These are phyloP conservation scores for Phymatocera aterrima DNA, from an alignment of 2,888 invertebrate species.

Conservation along the genomic window DNA sequence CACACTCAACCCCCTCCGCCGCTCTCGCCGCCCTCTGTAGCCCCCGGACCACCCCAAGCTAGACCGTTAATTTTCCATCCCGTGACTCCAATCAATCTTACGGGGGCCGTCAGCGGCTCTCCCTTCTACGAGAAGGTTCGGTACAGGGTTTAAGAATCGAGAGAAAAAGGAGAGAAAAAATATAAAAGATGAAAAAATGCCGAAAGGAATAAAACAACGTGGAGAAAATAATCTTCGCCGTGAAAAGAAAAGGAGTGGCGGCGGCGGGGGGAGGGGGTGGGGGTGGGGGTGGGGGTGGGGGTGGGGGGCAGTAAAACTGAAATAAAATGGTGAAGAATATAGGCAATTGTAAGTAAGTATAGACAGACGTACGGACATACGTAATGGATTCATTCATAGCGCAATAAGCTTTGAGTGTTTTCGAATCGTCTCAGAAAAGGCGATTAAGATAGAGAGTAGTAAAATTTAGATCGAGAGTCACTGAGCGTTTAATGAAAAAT, in stretches of 20 bases:
- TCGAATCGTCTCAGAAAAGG: not conserved
- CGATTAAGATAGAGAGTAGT: not conserved
- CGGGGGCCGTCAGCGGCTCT: slow-evolving; percentile 67
- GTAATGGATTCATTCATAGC: too few species aligned
- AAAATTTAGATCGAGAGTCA: not conserved
- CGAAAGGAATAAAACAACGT: not conserved
- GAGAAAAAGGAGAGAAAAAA: not conserved
- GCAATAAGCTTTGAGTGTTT: too few species aligned
- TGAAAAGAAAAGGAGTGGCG: too few species aligned
- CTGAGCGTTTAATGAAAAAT: slow-evolving; percentile 57
- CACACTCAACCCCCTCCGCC: slow-evolving; percentile 62
- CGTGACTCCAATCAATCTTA: slow-evolving; percentile 74
- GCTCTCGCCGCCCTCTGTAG: slow-evolving; percentile 55
- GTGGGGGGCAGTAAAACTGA: too few species aligned
- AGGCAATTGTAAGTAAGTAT: too few species aligned
- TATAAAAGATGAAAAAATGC: not conserved
- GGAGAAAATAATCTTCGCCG: not conserved
- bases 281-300: too few species aligned
- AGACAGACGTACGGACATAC: too few species aligned
- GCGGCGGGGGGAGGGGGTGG: too few species aligned
- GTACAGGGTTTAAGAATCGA: not conserved
- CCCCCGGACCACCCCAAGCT: slow-evolving; percentile 58
- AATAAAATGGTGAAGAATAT: too few species aligned
- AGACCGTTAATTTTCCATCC: slow-evolving; percentile 74
- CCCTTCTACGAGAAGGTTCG: slow-evolving; percentile 54